These are phyloP conservation scores for Glomeris maerens DNA, from an alignment of 1,140 invertebrate genomes.

Conservation along the genomic window DNA sequence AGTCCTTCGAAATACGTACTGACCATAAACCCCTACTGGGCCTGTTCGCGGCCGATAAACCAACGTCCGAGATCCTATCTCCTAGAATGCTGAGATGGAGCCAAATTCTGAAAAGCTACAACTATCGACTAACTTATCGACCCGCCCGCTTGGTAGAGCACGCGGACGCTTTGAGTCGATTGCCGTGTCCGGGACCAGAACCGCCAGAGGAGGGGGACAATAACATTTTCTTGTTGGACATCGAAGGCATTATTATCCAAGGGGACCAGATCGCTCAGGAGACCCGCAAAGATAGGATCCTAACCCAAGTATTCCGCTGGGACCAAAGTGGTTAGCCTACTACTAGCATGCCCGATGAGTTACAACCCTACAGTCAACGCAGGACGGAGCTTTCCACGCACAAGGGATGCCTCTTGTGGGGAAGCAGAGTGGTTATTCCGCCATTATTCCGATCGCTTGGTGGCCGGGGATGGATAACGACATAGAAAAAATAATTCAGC, in stretches of 20 bases:
- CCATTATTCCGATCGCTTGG: slow-evolving; percentile 14
- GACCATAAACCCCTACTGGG: slow-evolving; percentile 31
- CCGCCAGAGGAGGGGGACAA: not conserved
- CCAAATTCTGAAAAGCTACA: slow-evolving; percentile 21
- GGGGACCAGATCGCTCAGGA: too few species aligned
- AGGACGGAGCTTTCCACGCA: not conserved
- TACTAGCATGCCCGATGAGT: too few species aligned
- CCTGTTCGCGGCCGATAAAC: slow-evolving; percentile 27
- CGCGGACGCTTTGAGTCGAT: slow-evolving; percentile 21
- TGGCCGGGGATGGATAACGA: slow-evolving; percentile 27
- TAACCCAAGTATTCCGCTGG: too few species aligned
- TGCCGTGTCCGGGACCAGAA: slow-evolving; percentile 11
- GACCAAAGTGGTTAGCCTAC: too few species aligned
- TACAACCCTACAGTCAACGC: not conserved
- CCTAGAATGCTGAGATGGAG: slow-evolving; percentile 27
- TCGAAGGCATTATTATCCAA: too few species aligned
- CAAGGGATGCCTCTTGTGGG: not conserved
- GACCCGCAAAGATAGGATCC: too few species aligned
- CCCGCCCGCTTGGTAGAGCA: slow-evolving; percentile 17
- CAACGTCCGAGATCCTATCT: too few species aligned
- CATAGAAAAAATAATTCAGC: slow-evolving; percentile 27
- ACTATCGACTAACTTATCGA: slow-evolving; percentile 24
- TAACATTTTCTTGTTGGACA: too few species aligned
- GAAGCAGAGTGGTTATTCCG: not conserved
- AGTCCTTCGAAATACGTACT: slow-evolving; percentile 36